Conservation (phyloP, 2,888 invertebrate genomes). For the Antitype chi region DNA sequence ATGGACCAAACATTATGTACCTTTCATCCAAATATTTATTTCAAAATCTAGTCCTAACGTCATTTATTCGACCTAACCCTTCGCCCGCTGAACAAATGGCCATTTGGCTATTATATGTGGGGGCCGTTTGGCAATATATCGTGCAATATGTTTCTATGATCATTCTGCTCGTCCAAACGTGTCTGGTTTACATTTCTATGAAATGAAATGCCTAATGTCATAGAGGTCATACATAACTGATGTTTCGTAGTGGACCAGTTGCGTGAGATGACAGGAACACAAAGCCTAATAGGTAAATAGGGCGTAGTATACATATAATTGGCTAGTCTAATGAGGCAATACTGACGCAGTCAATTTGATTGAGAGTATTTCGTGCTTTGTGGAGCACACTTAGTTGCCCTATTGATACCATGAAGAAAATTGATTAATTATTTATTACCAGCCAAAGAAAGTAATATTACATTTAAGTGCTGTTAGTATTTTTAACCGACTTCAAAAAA, state of each 20-base stretch:
- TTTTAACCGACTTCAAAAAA: too few relatives aligned
- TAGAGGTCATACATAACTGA: not conserved
- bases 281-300: conserved; percentile 13
- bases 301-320: conserved; percentile 25
- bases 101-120: conserved; percentile 42
- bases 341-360: conserved; percentile 15
- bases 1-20: conserved; percentile 19
- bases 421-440: not conserved
- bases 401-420: not conserved
- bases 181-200: conserved; percentile 52
- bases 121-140: conserved; percentile 45
- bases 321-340: not conserved
- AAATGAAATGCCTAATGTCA: conserved; percentile 19
- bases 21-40: conserved; percentile 47
- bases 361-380: conserved; percentile 23
- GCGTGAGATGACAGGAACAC: not conserved
- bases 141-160: conserved; percentile 71
- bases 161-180: conserved; percentile 66
- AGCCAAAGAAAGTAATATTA: too few relatives aligned
- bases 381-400: conserved; percentile 11
- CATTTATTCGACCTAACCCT: conserved; percentile 51
- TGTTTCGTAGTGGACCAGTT: not conserved
- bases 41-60: conserved; percentile 34
- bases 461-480: not conserved
- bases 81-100: conserved; percentile 46